Conservation (phyloP, 2,797 vertebrate species). For the Buceros bicornis region DNA sequence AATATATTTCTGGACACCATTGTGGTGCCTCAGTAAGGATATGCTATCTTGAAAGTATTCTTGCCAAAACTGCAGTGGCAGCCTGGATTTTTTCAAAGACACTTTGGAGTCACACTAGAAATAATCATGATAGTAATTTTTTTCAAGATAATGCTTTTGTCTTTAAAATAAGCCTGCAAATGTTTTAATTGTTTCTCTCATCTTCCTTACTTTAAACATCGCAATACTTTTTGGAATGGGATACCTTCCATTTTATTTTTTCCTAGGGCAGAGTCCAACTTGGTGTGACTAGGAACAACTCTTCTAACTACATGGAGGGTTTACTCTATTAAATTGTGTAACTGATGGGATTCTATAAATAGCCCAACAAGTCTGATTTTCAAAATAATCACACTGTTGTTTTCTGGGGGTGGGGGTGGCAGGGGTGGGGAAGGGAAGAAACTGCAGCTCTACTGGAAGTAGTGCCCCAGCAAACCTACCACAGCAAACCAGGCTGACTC, state of each 20-base stretch:
- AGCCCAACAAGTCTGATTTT: neutral
- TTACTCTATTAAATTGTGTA: neutral
- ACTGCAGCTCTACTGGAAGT: neutral
- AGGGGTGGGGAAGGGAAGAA: neutral
- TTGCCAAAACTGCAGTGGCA: conserved; percentile 18
- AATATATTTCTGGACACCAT: conserved; percentile 21
- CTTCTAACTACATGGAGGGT: neutral
- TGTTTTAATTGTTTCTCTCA: conserved; percentile 14
- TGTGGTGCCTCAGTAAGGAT: conserved; percentile 35
- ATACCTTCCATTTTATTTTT: neutral
- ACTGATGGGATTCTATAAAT: neutral
- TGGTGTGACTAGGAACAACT: neutral
- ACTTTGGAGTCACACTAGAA: conserved; percentile 31
- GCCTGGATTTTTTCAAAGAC: conserved; percentile 27
- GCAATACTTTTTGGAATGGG: neutral
- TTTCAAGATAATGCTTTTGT: neutral
- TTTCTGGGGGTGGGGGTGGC: neutral
- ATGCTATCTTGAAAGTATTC: conserved; percentile 10
- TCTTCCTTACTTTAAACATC: neutral
- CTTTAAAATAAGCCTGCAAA: conserved; percentile 26
- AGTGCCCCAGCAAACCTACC: neutral
- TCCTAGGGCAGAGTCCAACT: neutral
- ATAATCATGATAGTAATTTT: neutral
- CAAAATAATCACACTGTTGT: neutral
- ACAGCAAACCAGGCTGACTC: neutral